Evolutionary conservation across 2,888 invertebrate genomes (phyloP).

Genomic region (Cephonodes hylas): DNA sequence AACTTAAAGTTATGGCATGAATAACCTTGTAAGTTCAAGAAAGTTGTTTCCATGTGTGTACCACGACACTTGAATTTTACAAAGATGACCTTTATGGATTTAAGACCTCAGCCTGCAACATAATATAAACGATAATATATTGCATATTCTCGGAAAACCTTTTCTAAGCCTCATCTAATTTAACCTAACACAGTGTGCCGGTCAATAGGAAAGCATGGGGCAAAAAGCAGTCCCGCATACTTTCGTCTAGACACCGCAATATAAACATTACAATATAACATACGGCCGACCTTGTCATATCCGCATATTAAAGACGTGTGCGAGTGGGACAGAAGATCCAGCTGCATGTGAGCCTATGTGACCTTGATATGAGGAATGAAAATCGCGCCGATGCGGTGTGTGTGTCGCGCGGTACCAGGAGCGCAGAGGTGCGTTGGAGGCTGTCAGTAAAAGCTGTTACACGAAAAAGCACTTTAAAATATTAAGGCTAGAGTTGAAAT

Average conservation of each 20-base stretch:
- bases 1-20: too few relatives aligned
- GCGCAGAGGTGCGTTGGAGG: slow-evolving; percentile 50
- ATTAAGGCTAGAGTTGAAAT: slow-evolving; percentile 18
- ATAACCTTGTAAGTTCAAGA: too few relatives aligned
- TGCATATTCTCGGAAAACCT: neutral
- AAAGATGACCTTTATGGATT: neutral
- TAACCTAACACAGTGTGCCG: neutral
- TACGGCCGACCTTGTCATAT: slow-evolving; percentile 44
- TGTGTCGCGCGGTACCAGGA: slow-evolving; percentile 67
- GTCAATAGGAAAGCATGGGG: slow-evolving; percentile 41
- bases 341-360: slow-evolving; percentile 60
- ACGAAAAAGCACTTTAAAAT: slow-evolving; percentile 28
- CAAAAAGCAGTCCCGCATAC: slow-evolving; percentile 61
- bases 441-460: slow-evolving; percentile 18
- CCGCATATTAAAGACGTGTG: slow-evolving; percentile 31
- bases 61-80: too few relatives aligned
- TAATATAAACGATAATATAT: neutral
- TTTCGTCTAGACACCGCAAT: slow-evolving; percentile 49
- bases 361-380: slow-evolving; percentile 73
- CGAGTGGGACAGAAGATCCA: slow-evolving; percentile 45
- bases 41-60: too few relatives aligned
- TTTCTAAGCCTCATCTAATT: neutral
- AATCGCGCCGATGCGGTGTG: slow-evolving; percentile 59
- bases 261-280: slow-evolving; percentile 31
- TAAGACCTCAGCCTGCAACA: neutral